These are phyloP conservation scores for Nymphalis io DNA, from an alignment of 1,140 invertebrate genomes.

Conservation along the genomic window DNA sequence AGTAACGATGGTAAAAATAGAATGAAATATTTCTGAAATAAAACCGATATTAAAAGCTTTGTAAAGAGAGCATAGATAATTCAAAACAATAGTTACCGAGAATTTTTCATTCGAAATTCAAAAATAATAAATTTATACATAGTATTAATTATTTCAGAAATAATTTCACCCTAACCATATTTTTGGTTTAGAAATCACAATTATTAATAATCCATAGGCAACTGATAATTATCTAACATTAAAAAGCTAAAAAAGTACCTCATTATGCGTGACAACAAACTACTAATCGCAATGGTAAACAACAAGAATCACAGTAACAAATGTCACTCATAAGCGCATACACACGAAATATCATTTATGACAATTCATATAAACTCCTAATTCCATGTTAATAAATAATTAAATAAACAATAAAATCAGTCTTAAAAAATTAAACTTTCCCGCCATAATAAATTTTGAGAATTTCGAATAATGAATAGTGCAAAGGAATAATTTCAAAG, in stretches of 20 bases:
- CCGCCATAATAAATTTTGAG: too few relatives aligned
- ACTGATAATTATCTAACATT: slow-evolving; percentile 24
- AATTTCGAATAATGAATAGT: background rate
- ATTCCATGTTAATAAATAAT: slow-evolving; percentile 8
- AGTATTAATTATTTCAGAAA: slow-evolving; percentile 2
- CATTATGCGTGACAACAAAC: slow-evolving; percentile 19
- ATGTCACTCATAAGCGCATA: slow-evolving; percentile 11
- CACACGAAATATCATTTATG: background rate
- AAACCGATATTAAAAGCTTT: background rate
- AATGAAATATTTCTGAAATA: slow-evolving; percentile 13
- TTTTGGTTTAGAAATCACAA: slow-evolving; percentile 35
- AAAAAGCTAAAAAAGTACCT: slow-evolving; percentile 6
- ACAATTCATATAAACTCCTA: background rate
- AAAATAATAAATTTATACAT: background rate
- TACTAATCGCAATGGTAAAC: slow-evolving; percentile 26
- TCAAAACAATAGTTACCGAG: too few relatives aligned
- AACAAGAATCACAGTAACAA: slow-evolving; percentile 30
- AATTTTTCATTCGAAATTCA: background rate
- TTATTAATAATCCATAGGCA: slow-evolving; percentile 17
- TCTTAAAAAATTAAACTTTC: background rate
- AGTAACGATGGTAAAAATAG: slow-evolving; percentile 6
- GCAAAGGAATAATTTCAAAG: background rate
- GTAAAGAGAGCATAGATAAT: too few relatives aligned
- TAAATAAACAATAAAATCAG: background rate
- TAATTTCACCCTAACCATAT: slow-evolving; percentile 14